These are phyloP conservation scores for Cyrtodaria siliqua DNA, from an alignment of 2,888 invertebrate genomes.

Conservation along the genomic window DNA sequence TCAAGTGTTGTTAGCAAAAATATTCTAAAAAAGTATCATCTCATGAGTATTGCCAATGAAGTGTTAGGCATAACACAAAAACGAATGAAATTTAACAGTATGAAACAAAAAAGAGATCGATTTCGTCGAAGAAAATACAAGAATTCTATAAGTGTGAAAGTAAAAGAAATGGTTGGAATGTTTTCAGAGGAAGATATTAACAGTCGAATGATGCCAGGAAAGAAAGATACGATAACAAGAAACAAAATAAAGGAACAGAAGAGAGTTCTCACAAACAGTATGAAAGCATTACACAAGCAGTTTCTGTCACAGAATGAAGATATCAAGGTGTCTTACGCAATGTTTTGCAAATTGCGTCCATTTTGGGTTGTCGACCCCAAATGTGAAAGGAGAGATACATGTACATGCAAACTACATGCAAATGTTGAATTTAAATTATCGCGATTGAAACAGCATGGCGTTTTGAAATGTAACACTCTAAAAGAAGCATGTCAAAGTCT, in stretches of 20 bases:
- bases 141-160: background rate
- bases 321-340: conserved; percentile 20
- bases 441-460: conserved; percentile 17
- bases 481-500: conserved; percentile 1
- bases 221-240: conserved; percentile 13
- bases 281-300: conserved; percentile 42
- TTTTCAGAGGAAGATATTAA: conserved; percentile 25
- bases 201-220: conserved; percentile 14
- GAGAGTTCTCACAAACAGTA: conserved; percentile 35
- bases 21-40: too few species aligned
- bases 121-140: background rate
- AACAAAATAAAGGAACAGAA: conserved; percentile 46
- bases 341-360: conserved; percentile 40
- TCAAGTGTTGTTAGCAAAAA: too few species aligned
- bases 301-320: conserved; percentile 22
- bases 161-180: conserved; percentile 3
- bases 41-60: too few species aligned
- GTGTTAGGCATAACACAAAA: too few species aligned
- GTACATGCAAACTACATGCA: conserved; percentile 46
- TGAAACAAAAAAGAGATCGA: background rate
- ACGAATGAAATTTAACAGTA: conserved; percentile 22
- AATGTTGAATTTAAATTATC: conserved; percentile 33
- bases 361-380: conserved; percentile 51
- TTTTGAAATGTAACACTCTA: conserved; percentile 16
- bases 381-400: conserved; percentile 49